Percentiles rank a stretch among this genome's conserved stretches.
Evolutionary conservation across 2,113 vertebrate species (phyloP).

Genomic region (Cricetomys ansorgei): DNA sequence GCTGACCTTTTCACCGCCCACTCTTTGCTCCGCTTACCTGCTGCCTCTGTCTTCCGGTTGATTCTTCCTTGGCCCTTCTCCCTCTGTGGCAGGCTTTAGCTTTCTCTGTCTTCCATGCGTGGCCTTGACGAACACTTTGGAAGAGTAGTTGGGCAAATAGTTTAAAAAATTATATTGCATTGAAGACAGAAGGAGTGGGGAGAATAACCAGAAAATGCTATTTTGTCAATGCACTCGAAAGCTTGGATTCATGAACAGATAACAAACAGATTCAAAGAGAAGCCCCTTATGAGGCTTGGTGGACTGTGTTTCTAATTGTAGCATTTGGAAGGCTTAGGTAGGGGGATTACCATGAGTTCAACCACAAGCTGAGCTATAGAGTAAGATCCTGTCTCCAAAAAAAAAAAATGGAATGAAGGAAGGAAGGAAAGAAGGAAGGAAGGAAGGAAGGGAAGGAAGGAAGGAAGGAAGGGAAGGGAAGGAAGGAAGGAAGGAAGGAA

Average conservation of each 20-base stretch:
- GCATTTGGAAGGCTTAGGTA: background rate
- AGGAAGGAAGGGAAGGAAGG: too few relatives aligned
- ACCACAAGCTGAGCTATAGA: background rate
- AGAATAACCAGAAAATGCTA: background rate
- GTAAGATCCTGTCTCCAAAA: background rate
- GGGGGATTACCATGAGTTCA: background rate
- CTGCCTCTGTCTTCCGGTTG: conserved; percentile 18
- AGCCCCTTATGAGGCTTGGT: background rate
- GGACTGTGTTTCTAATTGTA: background rate
- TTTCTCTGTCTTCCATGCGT: background rate
- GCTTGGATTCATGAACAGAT: background rate
- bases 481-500: too few relatives aligned
- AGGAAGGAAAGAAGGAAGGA: background rate
- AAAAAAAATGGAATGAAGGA: background rate
- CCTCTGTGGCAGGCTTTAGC: background rate
- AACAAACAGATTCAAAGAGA: background rate
- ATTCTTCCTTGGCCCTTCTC: background rate
- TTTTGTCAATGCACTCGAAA: conserved; percentile 4
- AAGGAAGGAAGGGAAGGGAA: background rate
- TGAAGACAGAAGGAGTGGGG: background rate
- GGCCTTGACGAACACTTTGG: background rate
- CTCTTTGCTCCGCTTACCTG: background rate
- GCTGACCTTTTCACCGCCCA: background rate
- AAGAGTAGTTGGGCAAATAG: background rate
- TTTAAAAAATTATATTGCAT: background rate